phyloP scores from a whole-genome alignment of 2,888 invertebrate genomes.

The Pogonocherus hispidulus region DNA sequence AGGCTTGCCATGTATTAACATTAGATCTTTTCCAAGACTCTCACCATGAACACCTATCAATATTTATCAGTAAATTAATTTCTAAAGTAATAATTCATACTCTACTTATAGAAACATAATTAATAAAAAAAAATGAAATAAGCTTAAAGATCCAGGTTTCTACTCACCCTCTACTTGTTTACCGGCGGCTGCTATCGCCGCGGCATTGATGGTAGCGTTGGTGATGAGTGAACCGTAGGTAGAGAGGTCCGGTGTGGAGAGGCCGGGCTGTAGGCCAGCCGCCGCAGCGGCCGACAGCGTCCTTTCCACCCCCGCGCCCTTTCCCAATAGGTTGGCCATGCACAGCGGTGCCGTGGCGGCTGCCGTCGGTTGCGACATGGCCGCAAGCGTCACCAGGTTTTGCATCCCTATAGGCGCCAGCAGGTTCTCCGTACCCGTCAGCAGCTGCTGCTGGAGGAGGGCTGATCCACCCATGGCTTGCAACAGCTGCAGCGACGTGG shows the following conservation, averaged over 20 bases:
- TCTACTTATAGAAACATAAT: no score
- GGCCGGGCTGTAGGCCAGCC: constrained; percentile 70
- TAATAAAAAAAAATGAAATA: no score
- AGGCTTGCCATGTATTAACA: no score
- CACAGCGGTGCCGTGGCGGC: constrained; percentile 68
- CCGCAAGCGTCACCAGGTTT: constrained; percentile 91
- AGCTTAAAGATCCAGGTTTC: no score
- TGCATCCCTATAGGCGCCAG: constrained; percentile 89
- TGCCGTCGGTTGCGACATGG: constrained; percentile 78
- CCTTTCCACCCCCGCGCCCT: constrained; percentile 61
- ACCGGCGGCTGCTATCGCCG: constrained; percentile 78
- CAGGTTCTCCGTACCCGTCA: constrained; percentile 69
- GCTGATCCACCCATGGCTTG: constrained; percentile 64
- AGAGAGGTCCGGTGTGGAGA: constrained; percentile 75
- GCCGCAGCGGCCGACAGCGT: constrained; percentile 64
- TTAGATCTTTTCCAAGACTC: no score
- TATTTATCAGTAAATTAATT: no score
- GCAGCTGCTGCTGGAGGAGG: constrained; percentile 63
- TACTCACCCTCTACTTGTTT: constrained; percentile 92
- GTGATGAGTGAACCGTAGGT: constrained; percentile 75
- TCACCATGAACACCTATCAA: no score
- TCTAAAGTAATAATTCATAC: no score
- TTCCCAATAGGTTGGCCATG: constrained; percentile 71
- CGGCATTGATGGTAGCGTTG: constrained; percentile 81
- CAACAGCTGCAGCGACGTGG: constrained; percentile 64